Conservation (phyloP, 1,140 invertebrate genomes). For the Aphis gossypii region DNA sequence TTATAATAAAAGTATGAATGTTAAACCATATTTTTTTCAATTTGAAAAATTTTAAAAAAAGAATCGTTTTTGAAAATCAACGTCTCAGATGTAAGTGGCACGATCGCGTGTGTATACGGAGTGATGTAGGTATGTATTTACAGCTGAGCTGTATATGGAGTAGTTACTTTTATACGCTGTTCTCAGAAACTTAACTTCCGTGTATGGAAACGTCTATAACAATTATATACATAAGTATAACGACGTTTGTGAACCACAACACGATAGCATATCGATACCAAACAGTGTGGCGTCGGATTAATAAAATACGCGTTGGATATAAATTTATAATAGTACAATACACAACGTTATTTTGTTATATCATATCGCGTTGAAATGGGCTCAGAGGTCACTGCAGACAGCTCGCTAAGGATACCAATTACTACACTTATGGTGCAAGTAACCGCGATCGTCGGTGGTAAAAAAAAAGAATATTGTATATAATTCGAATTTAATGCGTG, state of each 20-base stretch:
- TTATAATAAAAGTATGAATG: not conserved
- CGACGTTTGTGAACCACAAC: not conserved
- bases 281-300: not conserved
- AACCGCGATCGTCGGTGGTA: not conserved
- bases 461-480: not conserved
- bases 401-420: not conserved
- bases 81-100: not conserved
- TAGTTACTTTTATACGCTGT: not conserved
- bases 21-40: not conserved
- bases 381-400: not conserved
- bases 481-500: not conserved
- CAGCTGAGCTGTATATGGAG: not conserved
- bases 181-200: not conserved
- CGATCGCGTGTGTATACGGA: not conserved
- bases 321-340: not conserved
- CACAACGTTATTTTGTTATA: not conserved
- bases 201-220: not conserved
- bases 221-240: not conserved
- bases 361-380: not conserved
- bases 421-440: not conserved
- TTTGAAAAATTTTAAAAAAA: not conserved
- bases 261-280: not conserved
- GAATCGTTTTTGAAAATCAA: not conserved
- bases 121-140: not conserved
- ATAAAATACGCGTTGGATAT: not conserved